Evolutionary conservation across 2,797 vertebrate species (phyloP).

Genomic region (Catharus ustulatus): DNA sequence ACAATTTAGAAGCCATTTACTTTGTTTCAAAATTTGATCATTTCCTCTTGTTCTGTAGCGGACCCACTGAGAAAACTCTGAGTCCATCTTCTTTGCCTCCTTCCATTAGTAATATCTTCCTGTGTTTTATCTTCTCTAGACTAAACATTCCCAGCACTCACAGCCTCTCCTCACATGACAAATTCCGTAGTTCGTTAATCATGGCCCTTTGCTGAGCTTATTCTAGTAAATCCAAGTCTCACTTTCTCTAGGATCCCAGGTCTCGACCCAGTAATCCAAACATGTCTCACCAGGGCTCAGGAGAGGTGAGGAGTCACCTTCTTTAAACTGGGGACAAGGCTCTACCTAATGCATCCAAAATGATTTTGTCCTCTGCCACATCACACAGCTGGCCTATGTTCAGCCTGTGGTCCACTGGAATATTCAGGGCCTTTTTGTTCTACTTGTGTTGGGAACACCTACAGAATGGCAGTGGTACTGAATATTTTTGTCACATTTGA

Average conservation of each 20-base stretch:
- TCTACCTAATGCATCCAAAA: not conserved
- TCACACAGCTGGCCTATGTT: not conserved
- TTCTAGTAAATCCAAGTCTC: not conserved
- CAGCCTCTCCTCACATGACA: not conserved
- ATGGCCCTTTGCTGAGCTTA: not conserved
- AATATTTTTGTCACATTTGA: not conserved
- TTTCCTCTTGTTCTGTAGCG: not conserved
- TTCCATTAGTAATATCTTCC: not conserved
- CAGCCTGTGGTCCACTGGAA: not conserved
- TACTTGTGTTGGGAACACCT: not conserved
- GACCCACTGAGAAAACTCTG: not conserved
- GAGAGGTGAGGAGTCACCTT: not conserved
- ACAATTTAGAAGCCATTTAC: not conserved
- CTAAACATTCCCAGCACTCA: not conserved
- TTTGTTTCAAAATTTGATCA: not conserved
- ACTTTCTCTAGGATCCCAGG: not conserved
- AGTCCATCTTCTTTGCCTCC: not conserved
- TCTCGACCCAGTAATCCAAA: not conserved
- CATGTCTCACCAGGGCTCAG: not conserved
- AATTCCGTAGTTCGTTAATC: not conserved
- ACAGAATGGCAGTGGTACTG: not conserved
- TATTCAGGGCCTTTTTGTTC: not conserved
- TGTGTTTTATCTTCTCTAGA: not conserved
- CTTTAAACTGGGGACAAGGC: not conserved
- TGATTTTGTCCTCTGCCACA: not conserved